Evolutionary conservation across 2,888 invertebrate species (phyloP).

Genomic region (Noctua janthina): DNA sequence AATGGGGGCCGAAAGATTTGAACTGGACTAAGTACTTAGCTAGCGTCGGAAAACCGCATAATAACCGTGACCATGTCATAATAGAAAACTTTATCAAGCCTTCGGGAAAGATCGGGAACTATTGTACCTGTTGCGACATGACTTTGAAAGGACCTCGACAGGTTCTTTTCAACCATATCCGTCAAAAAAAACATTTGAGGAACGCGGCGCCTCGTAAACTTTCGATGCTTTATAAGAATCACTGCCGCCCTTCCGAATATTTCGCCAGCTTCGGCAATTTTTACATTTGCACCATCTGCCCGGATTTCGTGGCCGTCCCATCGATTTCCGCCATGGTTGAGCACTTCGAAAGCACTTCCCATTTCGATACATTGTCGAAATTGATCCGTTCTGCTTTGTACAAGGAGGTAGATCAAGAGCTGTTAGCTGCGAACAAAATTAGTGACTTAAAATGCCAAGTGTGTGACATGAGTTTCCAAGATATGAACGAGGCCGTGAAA

Average conservation of each 20-base stretch:
- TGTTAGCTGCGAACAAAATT: conserved; percentile 77
- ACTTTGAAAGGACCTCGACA: conserved; percentile 86
- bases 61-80: conserved; percentile 84
- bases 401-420: conserved; percentile 74
- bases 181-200: conserved; percentile 87
- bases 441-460: conserved; percentile 75
- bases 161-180: conserved; percentile 87
- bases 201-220: conserved; percentile 87
- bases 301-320: conserved; percentile 80
- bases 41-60: conserved; percentile 84
- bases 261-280: conserved; percentile 87
- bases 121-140: conserved; percentile 87
- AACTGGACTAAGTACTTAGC: conserved; percentile 88
- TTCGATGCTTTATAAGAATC: conserved; percentile 82
- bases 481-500: conserved; percentile 75
- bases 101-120: conserved; percentile 85
- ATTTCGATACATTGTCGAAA: conserved; percentile 81
- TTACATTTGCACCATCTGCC: conserved; percentile 85
- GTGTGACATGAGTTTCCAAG: conserved; percentile 77
- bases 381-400: conserved; percentile 80
- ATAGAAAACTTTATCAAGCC: conserved; percentile 88
- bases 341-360: conserved; percentile 83
- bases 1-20: conserved; percentile 87
- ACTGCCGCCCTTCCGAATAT: conserved; percentile 85
- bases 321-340: conserved; percentile 86